Evolutionary conservation across 2,113 vertebrate genomes (phyloP).

Genomic region (Rhinichthys klamathensis): DNA sequence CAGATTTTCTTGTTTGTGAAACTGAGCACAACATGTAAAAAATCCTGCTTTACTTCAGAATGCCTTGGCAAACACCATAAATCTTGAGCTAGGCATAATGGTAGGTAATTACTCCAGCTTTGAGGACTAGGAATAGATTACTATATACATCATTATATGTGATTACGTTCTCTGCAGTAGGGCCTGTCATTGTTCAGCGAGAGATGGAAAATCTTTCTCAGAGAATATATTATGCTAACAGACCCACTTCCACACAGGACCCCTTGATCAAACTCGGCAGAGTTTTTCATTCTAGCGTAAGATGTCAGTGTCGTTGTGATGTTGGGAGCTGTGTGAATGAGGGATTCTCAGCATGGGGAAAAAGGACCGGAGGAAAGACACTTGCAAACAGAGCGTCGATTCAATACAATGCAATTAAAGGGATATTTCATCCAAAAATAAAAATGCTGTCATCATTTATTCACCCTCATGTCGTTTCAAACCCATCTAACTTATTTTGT

Average conservation of each 20-base stretch:
- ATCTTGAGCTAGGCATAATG: conserved; percentile 52
- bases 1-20: conserved; percentile 58
- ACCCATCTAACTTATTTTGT: neutral
- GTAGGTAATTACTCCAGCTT: conserved; percentile 59
- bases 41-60: conserved; percentile 39
- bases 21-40: conserved; percentile 33
- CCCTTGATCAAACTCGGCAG: conserved; percentile 23
- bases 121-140: conserved; percentile 55
- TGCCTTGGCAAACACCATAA: conserved; percentile 46
- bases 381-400: neutral
- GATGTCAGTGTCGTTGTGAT: conserved; percentile 6
- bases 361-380: conserved; percentile 2
- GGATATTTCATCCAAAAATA: neutral
- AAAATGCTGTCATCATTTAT: conserved; percentile 2
- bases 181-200: conserved; percentile 54
- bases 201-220: conserved; percentile 56
- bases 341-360: neutral
- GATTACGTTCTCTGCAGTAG: conserved; percentile 51
- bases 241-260: conserved; percentile 24
- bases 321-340: conserved; percentile 24
- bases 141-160: conserved; percentile 65
- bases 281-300: conserved; percentile 2
- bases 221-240: conserved; percentile 57
- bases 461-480: neutral
- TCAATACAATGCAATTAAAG: conserved; percentile 20